Percentiles rank a stretch among this genome's conserved stretches.
Evolutionary conservation across 2,797 vertebrate genomes (phyloP).

Genomic region (Sphenodon punctatus): DNA sequence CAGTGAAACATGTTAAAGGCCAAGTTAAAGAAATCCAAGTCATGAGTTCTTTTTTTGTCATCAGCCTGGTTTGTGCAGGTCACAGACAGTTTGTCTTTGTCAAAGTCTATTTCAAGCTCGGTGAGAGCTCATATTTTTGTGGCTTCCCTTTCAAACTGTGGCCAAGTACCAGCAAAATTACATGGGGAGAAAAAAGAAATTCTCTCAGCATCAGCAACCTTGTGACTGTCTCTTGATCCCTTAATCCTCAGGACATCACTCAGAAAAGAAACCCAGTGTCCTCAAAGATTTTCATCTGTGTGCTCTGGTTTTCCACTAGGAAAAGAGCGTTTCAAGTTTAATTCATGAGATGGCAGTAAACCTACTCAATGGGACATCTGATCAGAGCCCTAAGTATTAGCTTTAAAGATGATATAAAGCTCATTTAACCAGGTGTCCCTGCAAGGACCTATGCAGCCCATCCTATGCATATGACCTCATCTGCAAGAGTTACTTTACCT

Average conservation of each 20-base stretch:
- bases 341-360: background rate
- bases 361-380: background rate
- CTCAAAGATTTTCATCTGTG: background rate
- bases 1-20: background rate
- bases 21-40: background rate
- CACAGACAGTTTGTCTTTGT: background rate
- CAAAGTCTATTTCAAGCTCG: background rate
- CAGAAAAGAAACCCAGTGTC: background rate
- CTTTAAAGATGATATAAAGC: background rate
- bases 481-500: conserved; percentile 4
- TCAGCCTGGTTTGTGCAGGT: background rate
- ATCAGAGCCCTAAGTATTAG: background rate
- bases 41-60: background rate
- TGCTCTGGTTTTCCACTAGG: background rate
- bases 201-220: background rate
- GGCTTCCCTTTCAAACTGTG: background rate
- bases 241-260: background rate
- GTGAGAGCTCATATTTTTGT: background rate
- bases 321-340: background rate
- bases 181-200: background rate
- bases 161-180: background rate
- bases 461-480: background rate
- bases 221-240: background rate
- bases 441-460: background rate
- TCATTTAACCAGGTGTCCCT: background rate